Percentiles rank a stretch among this genome's conserved stretches.
phyloP scores from a whole-genome alignment of 2,888 invertebrate genomes.

The Tetrapedia diversipes region DNA sequence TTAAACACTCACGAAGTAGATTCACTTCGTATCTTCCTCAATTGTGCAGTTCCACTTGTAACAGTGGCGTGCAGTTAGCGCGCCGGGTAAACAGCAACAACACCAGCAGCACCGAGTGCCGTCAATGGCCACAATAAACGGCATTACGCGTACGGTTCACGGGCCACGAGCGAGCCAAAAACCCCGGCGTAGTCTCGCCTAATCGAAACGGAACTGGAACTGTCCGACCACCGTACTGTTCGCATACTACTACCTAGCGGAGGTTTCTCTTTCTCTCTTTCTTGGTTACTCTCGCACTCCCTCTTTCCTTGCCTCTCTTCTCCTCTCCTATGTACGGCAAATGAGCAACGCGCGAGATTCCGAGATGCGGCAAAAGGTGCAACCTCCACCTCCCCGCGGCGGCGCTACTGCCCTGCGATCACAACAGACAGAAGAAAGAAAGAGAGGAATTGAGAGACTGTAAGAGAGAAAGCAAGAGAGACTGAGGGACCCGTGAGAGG shows the following conservation, averaged over 20 bases:
- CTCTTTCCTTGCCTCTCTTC: constrained; percentile 46
- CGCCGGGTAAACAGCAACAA: constrained; percentile 68
- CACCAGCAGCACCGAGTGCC: constrained; percentile 65
- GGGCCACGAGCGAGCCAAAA: constrained; percentile 65
- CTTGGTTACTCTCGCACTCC: constrained; percentile 40
- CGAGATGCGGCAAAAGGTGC: constrained; percentile 79
- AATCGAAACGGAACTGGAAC: constrained; percentile 78
- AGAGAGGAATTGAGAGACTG: constrained; percentile 46
- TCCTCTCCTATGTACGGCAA: constrained; percentile 70
- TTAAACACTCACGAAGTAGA: constrained; percentile 47
- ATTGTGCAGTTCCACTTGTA: constrained; percentile 54
- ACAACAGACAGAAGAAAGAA: constrained; percentile 63
- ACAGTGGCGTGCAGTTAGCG: constrained; percentile 63
- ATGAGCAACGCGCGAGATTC: constrained; percentile 78
- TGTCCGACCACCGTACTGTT: constrained; percentile 75
- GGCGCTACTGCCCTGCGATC: constrained; percentile 65
- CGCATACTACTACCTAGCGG: constrained; percentile 72
- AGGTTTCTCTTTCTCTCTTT: constrained; percentile 65
- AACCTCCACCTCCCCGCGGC: constrained; percentile 69
- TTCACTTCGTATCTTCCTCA: constrained; percentile 62
- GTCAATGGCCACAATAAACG: constrained; percentile 73
- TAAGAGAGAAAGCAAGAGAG: constrained; percentile 47
- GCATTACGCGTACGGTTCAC: constrained; percentile 67
- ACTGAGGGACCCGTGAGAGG: constrained; percentile 51
- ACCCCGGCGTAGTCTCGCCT: constrained; percentile 71